Evolutionary conservation across 2,888 invertebrate genomes (phyloP).

Genomic region (Crepidodera aurea): DNA sequence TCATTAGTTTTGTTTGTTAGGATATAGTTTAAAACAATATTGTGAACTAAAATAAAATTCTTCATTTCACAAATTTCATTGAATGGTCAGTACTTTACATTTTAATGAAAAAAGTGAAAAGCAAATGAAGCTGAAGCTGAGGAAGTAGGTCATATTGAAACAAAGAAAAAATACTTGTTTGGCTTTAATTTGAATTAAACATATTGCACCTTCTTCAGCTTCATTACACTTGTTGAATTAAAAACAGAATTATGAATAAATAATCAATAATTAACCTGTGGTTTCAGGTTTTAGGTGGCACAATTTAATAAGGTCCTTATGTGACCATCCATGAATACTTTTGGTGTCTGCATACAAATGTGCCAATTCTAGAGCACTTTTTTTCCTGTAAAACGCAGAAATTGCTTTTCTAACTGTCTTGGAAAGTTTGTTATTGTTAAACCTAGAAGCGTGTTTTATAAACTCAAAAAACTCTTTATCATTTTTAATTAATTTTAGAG

Average conservation of each 20-base stretch:
- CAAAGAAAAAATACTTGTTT: too few relatives aligned
- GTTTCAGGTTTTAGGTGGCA: slow-evolving; percentile 67
- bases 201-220: too few relatives aligned
- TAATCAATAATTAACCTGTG: too few relatives aligned
- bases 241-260: too few relatives aligned
- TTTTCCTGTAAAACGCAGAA: slow-evolving; percentile 70
- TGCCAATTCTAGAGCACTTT: slow-evolving; percentile 69
- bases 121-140: too few relatives aligned
- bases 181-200: too few relatives aligned
- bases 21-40: slow-evolving; percentile 61
- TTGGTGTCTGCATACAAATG: slow-evolving; percentile 70
- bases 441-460: slow-evolving; percentile 49
- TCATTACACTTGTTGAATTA: too few relatives aligned
- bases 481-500: slow-evolving; percentile 66
- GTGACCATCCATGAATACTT: slow-evolving; percentile 73
- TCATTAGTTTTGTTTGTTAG: slow-evolving; percentile 65
- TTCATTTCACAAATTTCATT: too few relatives aligned
- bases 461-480: slow-evolving; percentile 64
- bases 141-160: too few relatives aligned
- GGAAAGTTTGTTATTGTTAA: slow-evolving; percentile 41
- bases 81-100: too few relatives aligned
- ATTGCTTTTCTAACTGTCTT: slow-evolving; percentile 67
- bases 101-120: too few relatives aligned
- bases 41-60: slow-evolving; percentile 47
- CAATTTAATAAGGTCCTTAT: slow-evolving; percentile 74